phyloP scores from a whole-genome alignment of 2,888 invertebrate genomes.

The Nomada hirtipes region DNA sequence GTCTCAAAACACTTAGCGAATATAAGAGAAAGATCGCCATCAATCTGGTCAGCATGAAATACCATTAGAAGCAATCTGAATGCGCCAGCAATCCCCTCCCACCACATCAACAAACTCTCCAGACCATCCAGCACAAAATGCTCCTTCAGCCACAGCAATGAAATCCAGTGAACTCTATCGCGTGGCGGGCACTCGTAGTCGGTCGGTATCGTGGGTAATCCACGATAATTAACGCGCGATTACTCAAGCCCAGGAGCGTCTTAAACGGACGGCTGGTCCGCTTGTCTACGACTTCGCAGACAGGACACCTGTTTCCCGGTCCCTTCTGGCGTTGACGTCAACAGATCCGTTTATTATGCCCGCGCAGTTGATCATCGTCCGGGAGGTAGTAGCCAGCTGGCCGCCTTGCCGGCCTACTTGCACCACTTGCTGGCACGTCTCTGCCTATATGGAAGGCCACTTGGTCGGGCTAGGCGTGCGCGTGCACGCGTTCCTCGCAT shows the following conservation, averaged over 20 bases:
- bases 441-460: slow-evolving; percentile 3
- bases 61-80: not conserved
- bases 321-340: slow-evolving; percentile 78
- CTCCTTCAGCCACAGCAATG: not conserved
- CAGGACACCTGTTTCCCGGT: slow-evolving; percentile 77
- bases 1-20: no score
- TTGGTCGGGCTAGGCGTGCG: slow-evolving; percentile 1
- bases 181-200: not conserved
- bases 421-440: slow-evolving; percentile 53
- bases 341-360: slow-evolving; percentile 78
- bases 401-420: slow-evolving; percentile 62
- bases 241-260: slow-evolving; percentile 50
- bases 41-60: not conserved
- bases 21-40: not conserved
- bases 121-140: not conserved
- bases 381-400: slow-evolving; percentile 47
- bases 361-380: slow-evolving; percentile 69
- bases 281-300: slow-evolving; percentile 63
- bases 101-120: not conserved
- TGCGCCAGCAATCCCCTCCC: not conserved
- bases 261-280: slow-evolving; percentile 57
- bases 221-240: slow-evolving; percentile 60
- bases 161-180: not conserved
- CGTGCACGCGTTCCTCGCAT: slow-evolving; percentile 48
- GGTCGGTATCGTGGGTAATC: slow-evolving; percentile 26